phyloP scores from a whole-genome alignment of 2,113 vertebrate genomes.

The Castor canadensis region DNA sequence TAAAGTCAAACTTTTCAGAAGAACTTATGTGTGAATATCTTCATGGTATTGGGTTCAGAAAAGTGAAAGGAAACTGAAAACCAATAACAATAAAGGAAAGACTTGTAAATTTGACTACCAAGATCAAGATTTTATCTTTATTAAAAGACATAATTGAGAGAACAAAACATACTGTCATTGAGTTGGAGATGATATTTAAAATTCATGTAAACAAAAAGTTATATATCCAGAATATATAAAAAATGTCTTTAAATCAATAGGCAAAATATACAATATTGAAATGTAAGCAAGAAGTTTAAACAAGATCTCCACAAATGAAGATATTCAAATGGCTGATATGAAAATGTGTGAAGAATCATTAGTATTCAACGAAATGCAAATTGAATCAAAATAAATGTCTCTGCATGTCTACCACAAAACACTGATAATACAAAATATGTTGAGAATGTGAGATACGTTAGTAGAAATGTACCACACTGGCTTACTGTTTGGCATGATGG shows the following conservation, averaged over 20 bases:
- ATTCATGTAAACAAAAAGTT: background rate
- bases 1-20: background rate
- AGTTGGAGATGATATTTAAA: background rate
- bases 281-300: constrained; percentile 7
- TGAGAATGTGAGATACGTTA: background rate
- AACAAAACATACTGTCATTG: background rate
- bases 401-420: constrained; percentile 2
- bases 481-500: background rate
- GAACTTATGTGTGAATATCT: background rate
- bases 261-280: background rate
- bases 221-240: background rate
- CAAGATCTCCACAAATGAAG: background rate
- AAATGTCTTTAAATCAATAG: background rate
- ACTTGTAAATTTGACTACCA: background rate
- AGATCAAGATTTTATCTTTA: background rate
- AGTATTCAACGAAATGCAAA: constrained; percentile 1
- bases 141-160: background rate
- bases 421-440: background rate
- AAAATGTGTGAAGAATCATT: constrained; percentile 25
- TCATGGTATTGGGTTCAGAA: background rate
- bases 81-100: background rate
- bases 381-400: constrained; percentile 43
- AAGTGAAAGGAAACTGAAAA: background rate
- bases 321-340: constrained; percentile 14
- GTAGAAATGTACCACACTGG: background rate